Evolutionary conservation across 2,888 invertebrate genomes (phyloP).

Genomic region (Athripsodes cinereus): DNA sequence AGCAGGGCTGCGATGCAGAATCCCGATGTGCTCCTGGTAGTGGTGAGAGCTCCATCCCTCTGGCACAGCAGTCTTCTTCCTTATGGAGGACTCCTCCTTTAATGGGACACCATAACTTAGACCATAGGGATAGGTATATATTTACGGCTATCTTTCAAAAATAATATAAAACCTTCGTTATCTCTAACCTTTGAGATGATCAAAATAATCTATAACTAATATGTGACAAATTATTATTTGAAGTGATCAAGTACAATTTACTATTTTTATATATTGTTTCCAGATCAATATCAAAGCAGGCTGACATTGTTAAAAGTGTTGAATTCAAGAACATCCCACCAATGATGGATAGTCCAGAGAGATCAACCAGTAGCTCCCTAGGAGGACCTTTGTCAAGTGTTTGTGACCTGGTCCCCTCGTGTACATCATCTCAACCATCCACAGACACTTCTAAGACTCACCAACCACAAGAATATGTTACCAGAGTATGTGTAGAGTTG

Average conservation of each 20-base stretch:
- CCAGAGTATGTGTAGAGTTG: slow-evolving; percentile 52
- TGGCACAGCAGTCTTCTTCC: slow-evolving; percentile 39
- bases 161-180: too few relatives aligned
- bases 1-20: slow-evolving; percentile 59
- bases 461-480: slow-evolving; percentile 35
- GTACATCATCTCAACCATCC: slow-evolving; percentile 19
- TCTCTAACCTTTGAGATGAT: too few relatives aligned
- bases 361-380: slow-evolving; percentile 13
- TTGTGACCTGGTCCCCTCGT: slow-evolving; percentile 41
- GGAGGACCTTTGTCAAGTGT: slow-evolving; percentile 26
- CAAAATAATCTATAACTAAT: too few relatives aligned
- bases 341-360: slow-evolving; percentile 33
- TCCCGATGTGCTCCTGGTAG: slow-evolving; percentile 50
- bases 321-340: slow-evolving; percentile 37
- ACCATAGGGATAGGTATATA: slow-evolving; percentile 10
- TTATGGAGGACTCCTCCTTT: slow-evolving; percentile 42
- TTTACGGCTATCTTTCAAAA: too few relatives aligned
- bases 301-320: slow-evolving; percentile 47
- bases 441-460: slow-evolving; percentile 30
- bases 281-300: slow-evolving; percentile 31
- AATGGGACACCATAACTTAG: slow-evolving; percentile 28
- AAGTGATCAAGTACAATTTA: too few relatives aligned
- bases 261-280: background rate
- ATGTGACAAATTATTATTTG: too few relatives aligned
- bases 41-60: slow-evolving; percentile 37